Evolutionary conservation across 2,113 vertebrate genomes (phyloP).

Genomic region (Hippocampus abdominalis): DNA sequence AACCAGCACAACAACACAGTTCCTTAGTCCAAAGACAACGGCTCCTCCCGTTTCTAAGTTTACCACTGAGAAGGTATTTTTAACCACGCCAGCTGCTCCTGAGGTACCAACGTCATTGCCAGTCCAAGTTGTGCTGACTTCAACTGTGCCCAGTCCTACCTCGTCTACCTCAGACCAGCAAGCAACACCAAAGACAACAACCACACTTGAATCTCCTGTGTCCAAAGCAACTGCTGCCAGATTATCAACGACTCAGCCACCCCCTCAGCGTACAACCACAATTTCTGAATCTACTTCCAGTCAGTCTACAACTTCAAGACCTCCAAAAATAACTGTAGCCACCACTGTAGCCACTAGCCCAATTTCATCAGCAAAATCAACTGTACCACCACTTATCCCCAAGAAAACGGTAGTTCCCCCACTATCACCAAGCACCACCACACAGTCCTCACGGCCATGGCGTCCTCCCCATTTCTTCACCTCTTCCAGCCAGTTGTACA

Average conservation of each 20-base stretch:
- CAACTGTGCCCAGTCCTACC: slow-evolving; percentile 43
- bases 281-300: slow-evolving; percentile 28
- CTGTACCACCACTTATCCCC: slow-evolving; percentile 6
- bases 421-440: slow-evolving; percentile 23
- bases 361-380: slow-evolving; percentile 25
- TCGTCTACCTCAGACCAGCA: slow-evolving; percentile 46
- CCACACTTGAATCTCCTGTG: slow-evolving; percentile 23
- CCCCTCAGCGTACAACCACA: slow-evolving; percentile 27
- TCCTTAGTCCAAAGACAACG: slow-evolving; percentile 26
- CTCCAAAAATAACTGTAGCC: slow-evolving; percentile 29
- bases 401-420: slow-evolving; percentile 44
- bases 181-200: slow-evolving; percentile 47
- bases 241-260: slow-evolving; percentile 20
- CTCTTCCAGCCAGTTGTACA: slow-evolving; percentile 32
- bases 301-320: slow-evolving; percentile 26
- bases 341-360: slow-evolving; percentile 32
- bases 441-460: slow-evolving; percentile 33
- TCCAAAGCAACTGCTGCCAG: slow-evolving; percentile 24
- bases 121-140: slow-evolving; percentile 20
- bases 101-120: slow-evolving; percentile 16
- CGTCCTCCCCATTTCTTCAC: slow-evolving; percentile 25
- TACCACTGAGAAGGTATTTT: slow-evolving; percentile 39
- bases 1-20: slow-evolving; percentile 47
- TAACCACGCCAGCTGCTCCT: slow-evolving; percentile 29
- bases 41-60: slow-evolving; percentile 5